Base-by-base conservation (phyloP, 2,113 vertebrate genomes). In the Oriolus oriolus region DNA sequence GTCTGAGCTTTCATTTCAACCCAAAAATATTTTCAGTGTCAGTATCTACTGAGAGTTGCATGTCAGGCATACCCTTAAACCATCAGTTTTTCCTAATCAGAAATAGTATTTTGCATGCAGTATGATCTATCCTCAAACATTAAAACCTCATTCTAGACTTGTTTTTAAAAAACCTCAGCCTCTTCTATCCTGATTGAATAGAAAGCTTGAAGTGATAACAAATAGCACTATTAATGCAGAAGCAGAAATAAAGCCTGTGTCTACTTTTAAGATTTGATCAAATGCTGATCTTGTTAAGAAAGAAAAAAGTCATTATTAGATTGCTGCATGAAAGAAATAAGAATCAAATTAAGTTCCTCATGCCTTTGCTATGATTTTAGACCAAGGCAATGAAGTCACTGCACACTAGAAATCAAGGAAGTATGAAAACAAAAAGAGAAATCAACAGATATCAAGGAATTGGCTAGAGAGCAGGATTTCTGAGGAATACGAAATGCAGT, bases 341-440 rank as follows among this genome's bases (percentile, higher is more conserved):
- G 10, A 42, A 39, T 20, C 26, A 65, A 82, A 78, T 50, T 24
- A 33, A 66, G 21, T 37, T 90, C 30, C 18, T 83, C 31, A 85
- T 47, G 26, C 44, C 35, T 91, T 61, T 83, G 19, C 44, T 35
- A 39, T 31, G 19, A 64, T 37, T 94, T 49, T 61, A 15, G 45
- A 69, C 50, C 39, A 57, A 15, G 57, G 27, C 53, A 92, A 49
- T 44, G 63, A 95, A 83, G 57, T 76, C 66, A 73, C 3, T 49
- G 50, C 28, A 85, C 21, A 60, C 12, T 35, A 92, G 59, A 57
- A 83, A 88, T 70, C 59, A 80, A 88, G 41, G 41, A 83, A 76
- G 26, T 22, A 35, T 83, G 71, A 69, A 83, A 90, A 91, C 37
- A 81, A 47, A 82, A 77, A 83, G 66, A 92, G 52, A 90, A 86